Base-by-base conservation (phyloP, 2,888 invertebrate species). In the Podotricha telesiphe region DNA sequence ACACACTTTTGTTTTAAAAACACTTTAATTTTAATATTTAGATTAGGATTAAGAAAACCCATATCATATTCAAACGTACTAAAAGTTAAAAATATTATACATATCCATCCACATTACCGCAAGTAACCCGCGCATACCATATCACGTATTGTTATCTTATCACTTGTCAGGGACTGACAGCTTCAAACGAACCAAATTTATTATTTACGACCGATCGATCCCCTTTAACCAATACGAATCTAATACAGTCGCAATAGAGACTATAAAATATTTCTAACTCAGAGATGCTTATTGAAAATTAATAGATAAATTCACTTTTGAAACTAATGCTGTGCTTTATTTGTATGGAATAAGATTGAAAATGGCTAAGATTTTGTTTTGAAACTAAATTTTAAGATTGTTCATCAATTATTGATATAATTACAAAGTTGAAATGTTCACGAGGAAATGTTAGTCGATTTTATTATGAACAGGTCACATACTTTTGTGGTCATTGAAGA, bases 341-440 rank as follows among this genome's bases (percentile, higher is more conserved):
- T 1, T 0, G 0, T 3, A 28, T 62, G 17, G 0, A 0, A 58
- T 65, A 72, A 67, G 42, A 40, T 48, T 28, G 17, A 47, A 40
- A 67, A 51, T 67, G 4, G 2, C n/a, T 20, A 48, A 47, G 0
- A 55, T 28, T 65, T 15, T 11, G 11, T 1, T 22, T 51, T 4
- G 5, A 4, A 37, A 28, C 8, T 47, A 19, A 10, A 19, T n/a
- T 48, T 50, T 19, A 20, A 40, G 37, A 55, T 65, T 51, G 71
- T 66, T 56, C 34, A 70, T 68, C 66, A 70, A 53, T 66, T 68
- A 68, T 75, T 68, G 71, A 70, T 74, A 69, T 74, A 73, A 74
- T 74, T 75, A 75, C 69, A 65, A 56, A 66, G 69, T 67, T 72
- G 74, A 68, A 65, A 73, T 74, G 70, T 73, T 72, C 71, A 71